These are phyloP conservation scores for Drosophila miranda DNA, from an alignment of 1,140 invertebrate species.

Conservation along the genomic window DNA sequence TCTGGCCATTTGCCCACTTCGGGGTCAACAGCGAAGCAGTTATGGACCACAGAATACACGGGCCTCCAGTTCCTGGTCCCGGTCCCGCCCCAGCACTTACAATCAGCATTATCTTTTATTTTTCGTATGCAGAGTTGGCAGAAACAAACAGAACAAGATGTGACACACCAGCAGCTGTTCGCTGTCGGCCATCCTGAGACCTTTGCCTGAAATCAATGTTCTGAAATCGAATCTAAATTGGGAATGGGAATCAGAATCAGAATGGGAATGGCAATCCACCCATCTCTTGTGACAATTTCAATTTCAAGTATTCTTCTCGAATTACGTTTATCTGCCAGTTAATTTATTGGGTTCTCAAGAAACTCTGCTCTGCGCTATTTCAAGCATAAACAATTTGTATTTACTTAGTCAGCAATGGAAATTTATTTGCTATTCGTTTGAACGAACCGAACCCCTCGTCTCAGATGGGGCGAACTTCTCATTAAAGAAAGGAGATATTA, in stretches of 20 bases:
- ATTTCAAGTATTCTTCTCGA: constrained; percentile 49
- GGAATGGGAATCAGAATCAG: neutral
- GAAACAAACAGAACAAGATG: constrained; percentile 24
- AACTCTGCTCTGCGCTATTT: constrained; percentile 7
- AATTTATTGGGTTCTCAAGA: constrained; percentile 39
- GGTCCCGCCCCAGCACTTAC: constrained; percentile 31
- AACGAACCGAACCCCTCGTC: neutral
- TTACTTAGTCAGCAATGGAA: constrained; percentile 29
- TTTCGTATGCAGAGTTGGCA: constrained; percentile 48
- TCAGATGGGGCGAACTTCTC: constrained; percentile 20
- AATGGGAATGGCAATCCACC: neutral
- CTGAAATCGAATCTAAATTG: constrained; percentile 31
- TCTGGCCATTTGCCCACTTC: constrained; percentile 63
- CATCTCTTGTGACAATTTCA: constrained; percentile 40
- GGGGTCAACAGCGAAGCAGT: constrained; percentile 40
- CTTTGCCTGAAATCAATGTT: constrained; percentile 26
- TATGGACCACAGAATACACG: constrained; percentile 51
- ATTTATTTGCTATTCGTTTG: constrained; percentile 15
- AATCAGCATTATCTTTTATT: constrained; percentile 77
- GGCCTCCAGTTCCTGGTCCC: constrained; percentile 35
- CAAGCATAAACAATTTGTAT: constrained; percentile 28
- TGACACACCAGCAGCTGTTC: constrained; percentile 25
- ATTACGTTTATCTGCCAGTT: constrained; percentile 42
- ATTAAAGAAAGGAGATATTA: constrained; percentile 14
- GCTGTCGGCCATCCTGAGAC: neutral